Base-by-base conservation (phyloP, 2,113 vertebrate genomes). In the Hippolais icterina region DNA sequence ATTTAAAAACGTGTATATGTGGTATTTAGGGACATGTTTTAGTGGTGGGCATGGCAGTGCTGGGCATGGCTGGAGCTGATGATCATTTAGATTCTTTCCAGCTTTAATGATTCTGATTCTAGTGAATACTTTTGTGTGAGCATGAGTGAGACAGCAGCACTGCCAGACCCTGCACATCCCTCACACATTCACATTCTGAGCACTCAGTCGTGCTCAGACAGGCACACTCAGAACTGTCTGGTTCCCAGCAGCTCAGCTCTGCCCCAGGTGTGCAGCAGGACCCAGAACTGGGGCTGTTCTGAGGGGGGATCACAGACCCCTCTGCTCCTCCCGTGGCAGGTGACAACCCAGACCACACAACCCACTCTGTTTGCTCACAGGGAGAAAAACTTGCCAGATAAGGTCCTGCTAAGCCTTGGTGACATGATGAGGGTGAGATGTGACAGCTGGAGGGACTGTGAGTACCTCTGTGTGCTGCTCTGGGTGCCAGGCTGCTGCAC, bases 241-340 rank as follows among this genome's bases (percentile, higher is more conserved):
- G 4, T 17, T 77, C 75, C 9, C 65, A 74, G 31, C 46, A 87
- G 6, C 42, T 68, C 65, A 42, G 35, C 47, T 10, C 57, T 61
- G 17, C 31, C 35, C 31, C 25, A 41, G 0, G 0, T 9, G 56
- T 27, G 39, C 70, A n/a, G 35, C 1, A 0, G 44, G 27, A 54
- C 33, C 41, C 74, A 89, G 1, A 1, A 1, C 10, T 29, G 57
- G 31, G 39, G 35, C 12, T 44, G 47, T 4, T 1, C 0, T 46
- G 24, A n/a, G n/a, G n/a, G 1, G 2, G 23, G 33, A 21, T 47
- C 81, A 18, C 1, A 2, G 4, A 39, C 12, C 7, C 15, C 14
- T 28, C 52, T 75, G 65, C 56, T 76, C 37, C 31, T 60, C 64
- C 42, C 7, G 2, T 23, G 28, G 33, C 37, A 70, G 37, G 44